These are phyloP conservation scores for Hermodice carunculata DNA, from an alignment of 2,888 invertebrate genomes.

Conservation along the genomic window DNA sequence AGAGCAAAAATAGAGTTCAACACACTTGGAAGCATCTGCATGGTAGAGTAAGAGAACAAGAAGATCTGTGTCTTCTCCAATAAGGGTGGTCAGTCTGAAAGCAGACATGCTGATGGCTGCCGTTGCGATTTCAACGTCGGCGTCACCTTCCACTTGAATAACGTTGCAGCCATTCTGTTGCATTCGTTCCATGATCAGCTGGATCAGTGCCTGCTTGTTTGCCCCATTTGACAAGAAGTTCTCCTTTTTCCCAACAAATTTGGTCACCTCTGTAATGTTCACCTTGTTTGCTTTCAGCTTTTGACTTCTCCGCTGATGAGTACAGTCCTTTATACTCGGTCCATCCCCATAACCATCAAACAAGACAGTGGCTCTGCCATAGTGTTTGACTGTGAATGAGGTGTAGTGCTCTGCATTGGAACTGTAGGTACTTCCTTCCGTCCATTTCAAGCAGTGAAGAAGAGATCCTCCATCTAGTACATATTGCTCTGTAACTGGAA, in stretches of 20 bases:
- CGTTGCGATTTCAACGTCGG: slow-evolving; percentile 43
- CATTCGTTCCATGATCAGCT: slow-evolving; percentile 27
- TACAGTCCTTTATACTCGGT: slow-evolving; percentile 38
- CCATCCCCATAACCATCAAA: slow-evolving; percentile 37
- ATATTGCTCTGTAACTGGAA: slow-evolving; percentile 15
- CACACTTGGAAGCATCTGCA: no score
- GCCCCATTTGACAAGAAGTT: slow-evolving; percentile 39
- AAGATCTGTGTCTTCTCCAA: no score
- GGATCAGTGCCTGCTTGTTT: slow-evolving; percentile 47
- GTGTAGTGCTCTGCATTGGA: slow-evolving; percentile 32
- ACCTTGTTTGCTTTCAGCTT: slow-evolving; percentile 33
- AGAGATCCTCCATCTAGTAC: slow-evolving; percentile 33
- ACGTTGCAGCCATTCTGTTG: slow-evolving; percentile 12
- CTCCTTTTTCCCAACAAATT: slow-evolving; percentile 40
- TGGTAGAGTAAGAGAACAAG: no score
- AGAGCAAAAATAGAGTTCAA: no score
- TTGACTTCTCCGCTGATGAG: slow-evolving; percentile 38
- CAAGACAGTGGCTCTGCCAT: slow-evolving; percentile 30
- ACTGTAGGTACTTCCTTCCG: slow-evolving; percentile 30
- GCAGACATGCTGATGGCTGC: no score
- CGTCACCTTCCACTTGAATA: slow-evolving; percentile 43
- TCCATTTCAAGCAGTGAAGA: slow-evolving; percentile 41
- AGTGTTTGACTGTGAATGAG: slow-evolving; percentile 25
- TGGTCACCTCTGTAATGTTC: slow-evolving; percentile 30
- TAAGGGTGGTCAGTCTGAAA: no score